These are phyloP conservation scores for Macaca nemestrina DNA, from an alignment of 2,113 vertebrate genomes.

Conservation along the genomic window DNA sequence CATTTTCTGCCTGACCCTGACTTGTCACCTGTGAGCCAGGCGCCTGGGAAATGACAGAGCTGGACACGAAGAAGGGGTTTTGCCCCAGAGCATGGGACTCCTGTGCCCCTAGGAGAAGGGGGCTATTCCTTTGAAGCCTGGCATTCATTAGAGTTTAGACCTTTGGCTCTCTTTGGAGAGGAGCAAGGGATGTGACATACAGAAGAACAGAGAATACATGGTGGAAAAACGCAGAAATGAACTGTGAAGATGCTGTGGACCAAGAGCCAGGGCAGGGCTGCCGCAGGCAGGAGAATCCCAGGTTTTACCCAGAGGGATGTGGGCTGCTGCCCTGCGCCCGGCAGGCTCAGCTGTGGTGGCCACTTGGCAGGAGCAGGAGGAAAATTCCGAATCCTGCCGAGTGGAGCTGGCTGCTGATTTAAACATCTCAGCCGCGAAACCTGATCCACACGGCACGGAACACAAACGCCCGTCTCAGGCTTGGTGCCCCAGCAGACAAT, in stretches of 20 bases:
- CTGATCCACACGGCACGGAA: fast-evolving
- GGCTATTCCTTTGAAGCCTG: not conserved
- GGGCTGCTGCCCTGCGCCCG: fast-evolving
- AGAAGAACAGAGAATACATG: not conserved
- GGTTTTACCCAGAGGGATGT: not conserved
- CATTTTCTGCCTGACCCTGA: not conserved
- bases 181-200: fast-evolving
- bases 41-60: not conserved
- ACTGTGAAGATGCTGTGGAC: not conserved
- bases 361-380: not conserved
- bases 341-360: not conserved
- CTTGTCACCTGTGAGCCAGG: not conserved
- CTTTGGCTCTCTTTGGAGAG: not conserved
- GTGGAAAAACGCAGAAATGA: not conserved
- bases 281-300: not conserved
- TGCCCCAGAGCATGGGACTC: not conserved
- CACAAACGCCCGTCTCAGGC: not conserved
- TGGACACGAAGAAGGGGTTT: not conserved
- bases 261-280: not conserved
- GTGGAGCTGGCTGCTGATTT: not conserved
- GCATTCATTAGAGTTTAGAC: not conserved
- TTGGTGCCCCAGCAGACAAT: fast-evolving
- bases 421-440: not conserved
- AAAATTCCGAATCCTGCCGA: not conserved
- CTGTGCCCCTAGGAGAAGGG: not conserved